phyloP scores from a whole-genome alignment of 2,113 vertebrate genomes.

The Natator depressus region DNA sequence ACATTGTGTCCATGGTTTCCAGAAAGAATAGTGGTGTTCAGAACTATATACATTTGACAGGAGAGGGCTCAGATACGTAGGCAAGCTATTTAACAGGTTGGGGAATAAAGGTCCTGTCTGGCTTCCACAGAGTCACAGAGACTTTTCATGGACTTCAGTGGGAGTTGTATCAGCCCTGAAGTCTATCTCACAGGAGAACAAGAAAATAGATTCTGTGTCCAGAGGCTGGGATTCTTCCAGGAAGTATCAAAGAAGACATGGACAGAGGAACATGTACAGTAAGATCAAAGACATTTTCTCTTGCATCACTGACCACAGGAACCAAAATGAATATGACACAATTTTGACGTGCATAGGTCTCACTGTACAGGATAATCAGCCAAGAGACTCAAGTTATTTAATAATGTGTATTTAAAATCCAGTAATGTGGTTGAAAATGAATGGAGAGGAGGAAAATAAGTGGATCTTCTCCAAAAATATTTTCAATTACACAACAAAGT shows the following conservation, averaged over 20 bases:
- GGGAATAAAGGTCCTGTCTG: not conserved
- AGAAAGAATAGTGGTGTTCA: not conserved
- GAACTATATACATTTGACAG: not conserved
- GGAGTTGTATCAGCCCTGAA: not conserved
- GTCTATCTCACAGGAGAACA: not conserved
- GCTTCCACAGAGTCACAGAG: not conserved
- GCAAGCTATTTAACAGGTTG: not conserved
- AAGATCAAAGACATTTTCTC: constrained; percentile 33
- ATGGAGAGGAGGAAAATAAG: constrained; percentile 45
- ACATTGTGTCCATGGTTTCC: not conserved
- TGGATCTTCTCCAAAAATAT: constrained; percentile 48
- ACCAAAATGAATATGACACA: constrained; percentile 23
- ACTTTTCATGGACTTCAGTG: not conserved
- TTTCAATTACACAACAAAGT: constrained; percentile 53
- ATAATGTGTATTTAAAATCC: constrained; percentile 45
- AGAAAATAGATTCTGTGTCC: not conserved
- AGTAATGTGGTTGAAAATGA: constrained; percentile 46
- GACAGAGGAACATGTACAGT: constrained; percentile 16
- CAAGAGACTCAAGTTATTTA: constrained; percentile 41
- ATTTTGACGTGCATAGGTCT: not conserved
- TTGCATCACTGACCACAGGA: constrained; percentile 47
- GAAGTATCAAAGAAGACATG: constrained; percentile 21
- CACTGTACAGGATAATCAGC: constrained; percentile 9
- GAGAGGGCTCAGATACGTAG: not conserved
- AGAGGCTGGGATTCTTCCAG: constrained; percentile 6